Evolutionary conservation across 2,888 invertebrate species (phyloP), one percentile per base, ranked within the genome.

Genomic region (Drosophila ezoana): DNA sequence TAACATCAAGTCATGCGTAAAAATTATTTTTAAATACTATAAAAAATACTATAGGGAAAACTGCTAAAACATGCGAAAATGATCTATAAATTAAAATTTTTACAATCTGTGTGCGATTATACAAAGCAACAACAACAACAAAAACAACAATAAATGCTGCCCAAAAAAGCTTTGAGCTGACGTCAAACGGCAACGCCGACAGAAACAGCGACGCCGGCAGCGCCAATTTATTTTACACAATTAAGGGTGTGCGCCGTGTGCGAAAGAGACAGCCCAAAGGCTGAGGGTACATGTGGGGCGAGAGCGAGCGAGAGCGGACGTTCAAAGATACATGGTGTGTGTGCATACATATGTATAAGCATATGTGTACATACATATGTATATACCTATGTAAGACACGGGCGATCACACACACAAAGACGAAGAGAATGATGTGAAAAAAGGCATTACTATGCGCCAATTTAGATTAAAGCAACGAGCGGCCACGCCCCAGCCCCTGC

Each of bases 211-310:
- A 59, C 57, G 83, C 48, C 48, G 45, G 62, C 81, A 84, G 78
- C 76, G 86, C 83, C 84, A 85, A 85, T 88, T 88, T 88, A 89
- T 86, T 86, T 90, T 90, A 87, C 86, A 90, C 87, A 90, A 90
- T 87, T 87, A 87, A 87, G 86, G 86, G 86, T 87, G 86, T 87
- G 88, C 76, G 72, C 76, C 81, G 40, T 54, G 45, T 18, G 58
- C 35, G 65, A 62, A 14, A 48, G 38, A 62, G 54, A 54, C 1
- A 49, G 44, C 10, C 14, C 11, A 35, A 33, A 16, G 58, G 48
- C 53, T 9, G 52, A 53, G 37, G 60, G 63, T 37, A 73, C n/a
- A 23, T 13, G 6, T 1, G 35, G 48, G 14, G 13, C 11, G 47
- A 41, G 47, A 35, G 35, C 33, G 61, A 38, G 38, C n/a, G 38